These are phyloP conservation scores for Burhinus oedicnemus DNA, from an alignment of 2,113 vertebrate species.

Conservation along the genomic window DNA sequence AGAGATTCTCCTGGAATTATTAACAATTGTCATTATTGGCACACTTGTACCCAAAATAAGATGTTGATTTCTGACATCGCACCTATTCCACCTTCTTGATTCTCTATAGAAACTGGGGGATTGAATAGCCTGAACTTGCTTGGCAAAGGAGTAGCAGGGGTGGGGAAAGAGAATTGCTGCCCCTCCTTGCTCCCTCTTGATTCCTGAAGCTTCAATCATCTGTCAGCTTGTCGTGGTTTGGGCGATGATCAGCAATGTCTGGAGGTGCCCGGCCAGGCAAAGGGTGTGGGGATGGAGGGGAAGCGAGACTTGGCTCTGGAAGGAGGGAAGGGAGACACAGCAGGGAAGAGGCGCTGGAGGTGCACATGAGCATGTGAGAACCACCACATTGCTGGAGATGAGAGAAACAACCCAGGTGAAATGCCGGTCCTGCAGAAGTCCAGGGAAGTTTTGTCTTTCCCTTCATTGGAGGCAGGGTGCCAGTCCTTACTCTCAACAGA, in stretches of 20 bases:
- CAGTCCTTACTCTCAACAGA: not conserved
- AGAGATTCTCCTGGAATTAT: not conserved
- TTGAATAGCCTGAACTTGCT: not conserved
- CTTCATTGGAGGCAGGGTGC: not conserved
- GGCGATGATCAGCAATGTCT: not conserved
- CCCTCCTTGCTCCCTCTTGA: fast-evolving
- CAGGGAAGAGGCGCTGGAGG: not conserved
- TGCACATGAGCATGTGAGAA: fast-evolving
- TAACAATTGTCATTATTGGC: not conserved
- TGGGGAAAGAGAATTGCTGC: not conserved
- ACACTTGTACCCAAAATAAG: not conserved
- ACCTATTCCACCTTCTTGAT: not conserved
- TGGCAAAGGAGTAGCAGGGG: not conserved
- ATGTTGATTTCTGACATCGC: not conserved
- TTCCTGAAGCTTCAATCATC: not conserved
- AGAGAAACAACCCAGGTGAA: not conserved
- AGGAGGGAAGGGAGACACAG: not conserved
- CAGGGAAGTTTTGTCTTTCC: not conserved
- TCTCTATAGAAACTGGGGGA: not conserved
- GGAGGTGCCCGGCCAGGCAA: not conserved
- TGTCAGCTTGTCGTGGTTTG: too few species aligned
- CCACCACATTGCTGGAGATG: not conserved
- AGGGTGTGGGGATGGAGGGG: not conserved
- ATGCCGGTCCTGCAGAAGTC: not conserved
- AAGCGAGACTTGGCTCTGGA: not conserved